Conservation (phyloP, 2,888 invertebrate species). For the Tuberolachnus salignus region DNA sequence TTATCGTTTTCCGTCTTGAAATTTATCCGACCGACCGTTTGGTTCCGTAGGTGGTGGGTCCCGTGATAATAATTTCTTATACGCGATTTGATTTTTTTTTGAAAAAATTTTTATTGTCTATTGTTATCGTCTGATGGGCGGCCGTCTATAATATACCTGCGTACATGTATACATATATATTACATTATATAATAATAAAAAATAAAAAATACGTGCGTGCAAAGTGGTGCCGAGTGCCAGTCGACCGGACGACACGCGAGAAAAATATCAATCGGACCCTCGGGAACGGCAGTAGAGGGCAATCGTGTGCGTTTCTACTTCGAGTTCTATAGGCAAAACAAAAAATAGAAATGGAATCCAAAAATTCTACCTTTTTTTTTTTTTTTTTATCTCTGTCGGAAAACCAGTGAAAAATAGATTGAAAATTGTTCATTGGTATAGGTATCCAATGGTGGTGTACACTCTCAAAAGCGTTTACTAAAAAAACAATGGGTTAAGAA, state of each 20-base stretch:
- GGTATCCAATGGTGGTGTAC: too few relatives aligned
- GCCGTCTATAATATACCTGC: neutral
- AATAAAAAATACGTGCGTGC: neutral
- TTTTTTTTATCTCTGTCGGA: too few relatives aligned
- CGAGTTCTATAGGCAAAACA: too few relatives aligned
- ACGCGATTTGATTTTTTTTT: neutral
- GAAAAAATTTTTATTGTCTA: slow-evolving; percentile 37
- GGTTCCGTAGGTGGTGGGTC: slow-evolving; percentile 14
- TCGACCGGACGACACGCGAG: neutral
- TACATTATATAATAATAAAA: too few relatives aligned
- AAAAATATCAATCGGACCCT: slow-evolving; percentile 4
- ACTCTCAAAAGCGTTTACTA: too few relatives aligned
- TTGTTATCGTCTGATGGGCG: slow-evolving; percentile 4
- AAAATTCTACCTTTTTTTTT: too few relatives aligned
- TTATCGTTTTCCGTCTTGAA: slow-evolving; percentile 12
- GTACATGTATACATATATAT: too few relatives aligned
- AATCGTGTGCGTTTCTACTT: too few relatives aligned
- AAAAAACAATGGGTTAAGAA: too few relatives aligned
- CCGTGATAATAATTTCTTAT: neutral
- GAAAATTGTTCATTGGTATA: too few relatives aligned
- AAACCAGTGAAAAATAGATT: too few relatives aligned
- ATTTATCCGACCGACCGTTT: slow-evolving; percentile 37
- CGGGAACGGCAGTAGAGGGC: neutral
- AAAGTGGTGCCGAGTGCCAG: neutral
- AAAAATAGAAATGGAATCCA: too few relatives aligned